Evolutionary conservation across 2,797 vertebrate species (phyloP).

Genomic region (Oreochromis mossambicus): DNA sequence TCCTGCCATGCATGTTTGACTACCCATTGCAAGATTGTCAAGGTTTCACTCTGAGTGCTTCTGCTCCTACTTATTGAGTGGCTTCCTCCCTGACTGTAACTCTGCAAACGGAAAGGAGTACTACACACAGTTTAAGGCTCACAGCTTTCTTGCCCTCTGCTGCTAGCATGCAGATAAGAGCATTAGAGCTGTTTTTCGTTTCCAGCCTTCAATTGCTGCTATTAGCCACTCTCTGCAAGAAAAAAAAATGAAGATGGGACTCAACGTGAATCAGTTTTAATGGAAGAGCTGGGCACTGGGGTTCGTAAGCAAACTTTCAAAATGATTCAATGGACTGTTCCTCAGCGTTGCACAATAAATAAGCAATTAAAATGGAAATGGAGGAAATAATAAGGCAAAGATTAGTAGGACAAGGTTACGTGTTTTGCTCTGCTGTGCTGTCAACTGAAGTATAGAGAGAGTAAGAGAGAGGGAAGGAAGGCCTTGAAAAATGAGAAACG

Average conservation of each 20-base stretch:
- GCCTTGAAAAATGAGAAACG: constrained; percentile 36
- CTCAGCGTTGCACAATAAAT: constrained; percentile 39
- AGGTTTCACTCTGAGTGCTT: constrained; percentile 38
- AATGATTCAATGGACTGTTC: constrained; percentile 4
- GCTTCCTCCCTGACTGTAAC: constrained; percentile 42
- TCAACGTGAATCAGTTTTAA: constrained; percentile 45
- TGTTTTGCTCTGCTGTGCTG: constrained; percentile 11
- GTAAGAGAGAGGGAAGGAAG: neutral
- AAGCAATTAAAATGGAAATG: constrained; percentile 65
- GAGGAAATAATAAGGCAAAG: constrained; percentile 31
- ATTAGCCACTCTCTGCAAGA: constrained; percentile 50
- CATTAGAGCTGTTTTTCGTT: constrained; percentile 62
- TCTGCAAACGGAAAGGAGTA: constrained; percentile 32
- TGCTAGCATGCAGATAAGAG: constrained; percentile 71
- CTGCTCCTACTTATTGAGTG: constrained; percentile 43
- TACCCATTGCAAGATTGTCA: constrained; percentile 41
- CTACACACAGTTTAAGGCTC: constrained; percentile 55
- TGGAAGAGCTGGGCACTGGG: neutral
- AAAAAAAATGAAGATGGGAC: constrained; percentile 21
- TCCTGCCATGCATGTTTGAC: constrained; percentile 34
- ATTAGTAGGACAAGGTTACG: constrained; percentile 30
- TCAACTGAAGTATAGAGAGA: constrained; percentile 8
- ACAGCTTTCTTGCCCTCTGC: constrained; percentile 54
- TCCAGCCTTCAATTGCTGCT: constrained; percentile 49
- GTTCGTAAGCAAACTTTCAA: constrained; percentile 22